Conservation (phyloP, 2,113 vertebrate species). For the Platycercus adscitus region DNA sequence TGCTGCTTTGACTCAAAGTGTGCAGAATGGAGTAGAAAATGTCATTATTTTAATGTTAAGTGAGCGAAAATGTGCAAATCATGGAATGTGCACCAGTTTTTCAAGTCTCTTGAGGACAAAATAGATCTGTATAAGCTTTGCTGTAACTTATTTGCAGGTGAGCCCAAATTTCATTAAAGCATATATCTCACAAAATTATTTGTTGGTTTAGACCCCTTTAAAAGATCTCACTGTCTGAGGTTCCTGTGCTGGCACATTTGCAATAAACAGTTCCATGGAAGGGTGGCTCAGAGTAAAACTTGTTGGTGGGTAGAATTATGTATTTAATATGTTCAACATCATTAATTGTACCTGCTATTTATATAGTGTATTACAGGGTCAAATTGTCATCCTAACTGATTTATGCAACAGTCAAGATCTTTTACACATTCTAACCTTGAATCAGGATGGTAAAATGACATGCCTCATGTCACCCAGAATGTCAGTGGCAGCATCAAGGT, state of each 20-base stretch:
- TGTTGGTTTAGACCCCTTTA: neutral
- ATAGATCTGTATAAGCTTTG: neutral
- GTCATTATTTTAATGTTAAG: neutral
- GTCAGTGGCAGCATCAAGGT: neutral
- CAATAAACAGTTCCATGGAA: neutral
- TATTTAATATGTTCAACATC: neutral
- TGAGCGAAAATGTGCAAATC: neutral
- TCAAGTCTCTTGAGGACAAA: neutral
- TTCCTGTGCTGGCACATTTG: neutral
- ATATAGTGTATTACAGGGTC: neutral
- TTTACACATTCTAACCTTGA: neutral
- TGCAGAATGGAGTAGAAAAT: constrained; percentile 3
- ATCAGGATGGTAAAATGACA: neutral
- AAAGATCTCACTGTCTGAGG: neutral
- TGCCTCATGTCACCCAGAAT: neutral
- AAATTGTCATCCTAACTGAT: neutral
- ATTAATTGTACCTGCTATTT: neutral
- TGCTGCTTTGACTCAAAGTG: neutral
- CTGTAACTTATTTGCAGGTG: neutral
- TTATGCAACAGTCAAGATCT: neutral
- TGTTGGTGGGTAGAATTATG: neutral
- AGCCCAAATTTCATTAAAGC: neutral
- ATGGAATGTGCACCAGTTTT: neutral
- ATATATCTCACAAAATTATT: neutral
- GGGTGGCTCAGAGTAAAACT: neutral